phyloP scores from a whole-genome alignment of 1,140 invertebrate genomes.

The Mesaphorura yosii region DNA sequence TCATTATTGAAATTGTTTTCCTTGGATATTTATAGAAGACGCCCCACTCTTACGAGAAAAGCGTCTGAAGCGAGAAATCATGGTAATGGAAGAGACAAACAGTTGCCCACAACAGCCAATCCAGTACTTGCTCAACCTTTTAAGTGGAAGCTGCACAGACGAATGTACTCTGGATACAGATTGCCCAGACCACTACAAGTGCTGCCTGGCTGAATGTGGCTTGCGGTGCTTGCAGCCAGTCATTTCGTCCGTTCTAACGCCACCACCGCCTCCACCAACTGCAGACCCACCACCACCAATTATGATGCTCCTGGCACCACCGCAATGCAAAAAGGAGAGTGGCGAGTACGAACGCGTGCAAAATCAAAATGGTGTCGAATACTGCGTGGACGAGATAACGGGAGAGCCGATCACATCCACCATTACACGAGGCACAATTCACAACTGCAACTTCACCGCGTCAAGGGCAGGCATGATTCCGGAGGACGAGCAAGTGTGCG shows the following conservation, averaged over 20 bases:
- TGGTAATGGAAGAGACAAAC: too few relatives aligned
- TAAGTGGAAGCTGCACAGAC: constrained; percentile 54
- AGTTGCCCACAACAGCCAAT: too few relatives aligned
- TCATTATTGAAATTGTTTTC: too few relatives aligned
- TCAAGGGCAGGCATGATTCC: constrained; percentile 29
- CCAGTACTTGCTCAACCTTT: too few relatives aligned
- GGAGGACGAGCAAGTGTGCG: neutral
- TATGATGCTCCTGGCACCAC: constrained; percentile 37
- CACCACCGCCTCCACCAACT: too few relatives aligned
- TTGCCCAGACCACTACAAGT: constrained; percentile 54
- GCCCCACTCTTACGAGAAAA: too few relatives aligned
- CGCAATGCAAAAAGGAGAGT: constrained; percentile 32
- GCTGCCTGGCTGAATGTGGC: constrained; percentile 74
- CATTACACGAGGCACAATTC: constrained; percentile 35
- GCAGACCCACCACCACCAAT: too few relatives aligned
- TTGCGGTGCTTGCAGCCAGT: constrained; percentile 66
- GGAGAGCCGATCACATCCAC: constrained; percentile 35
- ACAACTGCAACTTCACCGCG: too few relatives aligned
- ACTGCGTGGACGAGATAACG: constrained; percentile 36
- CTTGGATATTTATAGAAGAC: too few relatives aligned
- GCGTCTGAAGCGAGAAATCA: too few relatives aligned
- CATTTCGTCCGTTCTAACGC: too few relatives aligned
- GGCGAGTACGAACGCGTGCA: constrained; percentile 35
- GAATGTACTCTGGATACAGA: constrained; percentile 63
- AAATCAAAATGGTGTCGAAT: constrained; percentile 34